Conservation (phyloP, 2,113 vertebrate genomes). For the Syrmaticus mikado region DNA sequence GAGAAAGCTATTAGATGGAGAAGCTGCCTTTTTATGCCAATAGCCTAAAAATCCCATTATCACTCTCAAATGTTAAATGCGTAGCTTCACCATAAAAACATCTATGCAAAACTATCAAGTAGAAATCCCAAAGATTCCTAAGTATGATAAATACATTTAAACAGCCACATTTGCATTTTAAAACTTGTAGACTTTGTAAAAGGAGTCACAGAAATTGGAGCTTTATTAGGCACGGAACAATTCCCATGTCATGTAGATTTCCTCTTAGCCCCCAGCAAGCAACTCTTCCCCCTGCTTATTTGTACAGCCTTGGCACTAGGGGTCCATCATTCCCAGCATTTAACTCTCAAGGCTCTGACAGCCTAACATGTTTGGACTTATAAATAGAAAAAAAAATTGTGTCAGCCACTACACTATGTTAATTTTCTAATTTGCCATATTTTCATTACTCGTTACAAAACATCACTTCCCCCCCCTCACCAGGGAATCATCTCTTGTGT, state of each 20-base stretch:
- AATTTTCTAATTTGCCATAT: constrained; percentile 51
- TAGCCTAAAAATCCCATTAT: not conserved
- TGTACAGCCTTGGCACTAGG: constrained; percentile 6
- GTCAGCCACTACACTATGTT: constrained; percentile 41
- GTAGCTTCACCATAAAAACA: not conserved
- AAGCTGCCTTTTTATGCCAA: not conserved
- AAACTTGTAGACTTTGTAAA: not conserved
- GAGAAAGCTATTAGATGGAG: not conserved
- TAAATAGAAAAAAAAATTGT: constrained; percentile 63
- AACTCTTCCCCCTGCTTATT: not conserved
- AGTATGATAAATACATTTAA: not conserved
- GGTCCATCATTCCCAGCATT: constrained; percentile 25
- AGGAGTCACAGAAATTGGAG: not conserved
- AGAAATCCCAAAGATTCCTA: not conserved
- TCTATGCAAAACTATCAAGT: not conserved
- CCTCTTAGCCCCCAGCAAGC: not conserved
- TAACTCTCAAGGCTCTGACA: not conserved
- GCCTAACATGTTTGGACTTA: constrained; percentile 42
- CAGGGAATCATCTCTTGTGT: constrained; percentile 36
- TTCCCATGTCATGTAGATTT: not conserved
- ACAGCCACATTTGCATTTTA: not conserved
- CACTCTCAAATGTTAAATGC: not conserved
- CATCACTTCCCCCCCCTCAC: not conserved
- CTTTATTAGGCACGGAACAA: not conserved
- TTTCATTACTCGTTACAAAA: constrained; percentile 57